A percentile compares a stretch with the other conserved stretches of the same genome.
phyloP scores from a whole-genome alignment of 1,140 invertebrate genomes.

The Cardiocondyla obscurior region DNA sequence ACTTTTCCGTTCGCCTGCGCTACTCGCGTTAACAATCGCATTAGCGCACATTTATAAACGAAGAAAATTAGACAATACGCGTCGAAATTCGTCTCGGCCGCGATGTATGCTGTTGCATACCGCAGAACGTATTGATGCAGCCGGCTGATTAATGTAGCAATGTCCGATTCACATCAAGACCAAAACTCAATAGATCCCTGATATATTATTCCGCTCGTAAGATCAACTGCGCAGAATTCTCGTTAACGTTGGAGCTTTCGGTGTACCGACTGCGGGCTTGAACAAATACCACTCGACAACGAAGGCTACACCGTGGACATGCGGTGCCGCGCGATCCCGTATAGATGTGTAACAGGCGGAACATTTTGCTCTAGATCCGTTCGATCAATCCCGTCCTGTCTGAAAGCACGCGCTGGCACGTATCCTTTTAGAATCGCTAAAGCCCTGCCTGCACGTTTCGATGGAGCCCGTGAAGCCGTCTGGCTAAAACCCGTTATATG shows the following conservation, averaged over 20 bases:
- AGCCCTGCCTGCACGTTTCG: conserved; percentile 29
- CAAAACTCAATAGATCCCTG: conserved; percentile 28
- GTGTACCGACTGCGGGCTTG: conserved; percentile 7
- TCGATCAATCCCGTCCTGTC: conserved; percentile 60
- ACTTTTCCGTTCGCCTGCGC: not conserved
- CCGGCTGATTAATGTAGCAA: conserved; percentile 12
- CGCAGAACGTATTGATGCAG: conserved; percentile 23
- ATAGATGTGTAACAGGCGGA: conserved; percentile 59
- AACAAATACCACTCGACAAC: conserved; percentile 30
- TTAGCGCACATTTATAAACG: not conserved
- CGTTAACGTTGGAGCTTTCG: conserved; percentile 23
- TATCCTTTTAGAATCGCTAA: conserved; percentile 62
- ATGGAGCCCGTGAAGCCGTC: conserved; percentile 15
- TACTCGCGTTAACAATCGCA: not conserved
- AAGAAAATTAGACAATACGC: conserved; percentile 5
- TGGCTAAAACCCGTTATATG: conserved; percentile 33
- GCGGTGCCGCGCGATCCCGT: not conserved
- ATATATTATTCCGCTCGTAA: conserved; percentile 48
- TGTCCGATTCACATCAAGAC: conserved; percentile 40
- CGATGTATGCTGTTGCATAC: not conserved
- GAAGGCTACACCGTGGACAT: conserved; percentile 7
- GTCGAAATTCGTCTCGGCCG: not conserved
- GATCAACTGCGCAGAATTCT: conserved; percentile 40
- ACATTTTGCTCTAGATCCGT: conserved; percentile 65
- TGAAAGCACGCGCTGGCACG: conserved; percentile 61